Conservation (phyloP, 1,140 invertebrate genomes). For the Rhopalosiphum maidis region DNA sequence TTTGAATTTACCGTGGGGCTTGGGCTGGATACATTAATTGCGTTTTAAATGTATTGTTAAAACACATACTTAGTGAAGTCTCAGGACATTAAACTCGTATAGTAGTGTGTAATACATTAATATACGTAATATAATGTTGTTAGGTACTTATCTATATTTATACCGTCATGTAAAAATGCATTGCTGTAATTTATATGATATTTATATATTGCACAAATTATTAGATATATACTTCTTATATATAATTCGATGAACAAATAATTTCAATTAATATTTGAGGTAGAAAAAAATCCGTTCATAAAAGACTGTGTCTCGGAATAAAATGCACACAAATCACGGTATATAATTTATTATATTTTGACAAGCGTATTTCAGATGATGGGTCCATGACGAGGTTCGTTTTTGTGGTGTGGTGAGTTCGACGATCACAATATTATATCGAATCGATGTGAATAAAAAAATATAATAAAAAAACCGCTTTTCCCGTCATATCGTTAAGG, state of each 20-base stretch:
- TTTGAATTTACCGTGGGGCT: neutral
- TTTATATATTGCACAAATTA: too few species aligned
- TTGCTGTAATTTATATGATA: neutral
- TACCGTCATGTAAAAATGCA: neutral
- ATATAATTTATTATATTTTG: constrained; percentile 7
- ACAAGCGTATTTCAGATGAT: neutral
- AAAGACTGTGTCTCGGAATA: neutral
- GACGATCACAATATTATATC: neutral
- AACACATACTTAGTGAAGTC: neutral
- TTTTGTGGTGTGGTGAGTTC: neutral
- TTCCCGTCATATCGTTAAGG: neutral
- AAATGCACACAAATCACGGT: neutral
- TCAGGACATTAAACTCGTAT: neutral
- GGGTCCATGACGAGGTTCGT: neutral
- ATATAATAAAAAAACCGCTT: neutral
- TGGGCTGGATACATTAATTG: too few species aligned
- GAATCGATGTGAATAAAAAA: neutral
- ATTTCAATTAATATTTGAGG: neutral
- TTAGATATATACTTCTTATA: too few species aligned
- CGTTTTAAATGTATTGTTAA: neutral
- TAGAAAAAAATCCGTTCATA: neutral
- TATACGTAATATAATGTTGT: neutral
- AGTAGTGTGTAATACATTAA: neutral
- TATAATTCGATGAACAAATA: neutral
- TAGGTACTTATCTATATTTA: neutral